Evolutionary conservation across 2,113 vertebrate genomes (phyloP).

Genomic region (Agelaius tricolor): DNA sequence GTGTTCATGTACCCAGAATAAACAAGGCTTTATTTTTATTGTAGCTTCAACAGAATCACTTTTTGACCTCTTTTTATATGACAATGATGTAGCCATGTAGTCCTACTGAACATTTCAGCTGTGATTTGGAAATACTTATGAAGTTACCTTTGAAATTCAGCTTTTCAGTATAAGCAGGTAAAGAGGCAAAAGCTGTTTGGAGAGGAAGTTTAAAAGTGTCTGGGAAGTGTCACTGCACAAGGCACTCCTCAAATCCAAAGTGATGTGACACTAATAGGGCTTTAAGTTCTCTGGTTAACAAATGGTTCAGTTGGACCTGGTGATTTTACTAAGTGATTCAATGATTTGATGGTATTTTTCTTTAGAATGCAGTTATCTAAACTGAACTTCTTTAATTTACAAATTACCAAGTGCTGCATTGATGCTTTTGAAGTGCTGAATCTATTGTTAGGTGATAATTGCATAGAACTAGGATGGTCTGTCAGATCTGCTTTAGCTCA

Average conservation of each 20-base stretch:
- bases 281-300: background rate
- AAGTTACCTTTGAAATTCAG: background rate
- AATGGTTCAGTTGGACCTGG: background rate
- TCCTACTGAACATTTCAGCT: background rate
- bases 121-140: background rate
- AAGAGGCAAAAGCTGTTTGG: background rate
- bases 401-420: background rate
- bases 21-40: background rate
- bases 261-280: background rate
- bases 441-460: slow-evolving; percentile 17
- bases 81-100: background rate
- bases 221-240: background rate
- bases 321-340: background rate
- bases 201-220: background rate
- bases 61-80: background rate
- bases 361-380: slow-evolving; percentile 3
- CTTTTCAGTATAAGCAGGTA: background rate
- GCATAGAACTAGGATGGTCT: background rate
- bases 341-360: background rate
- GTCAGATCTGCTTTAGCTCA: background rate
- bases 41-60: background rate
- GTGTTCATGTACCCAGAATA: background rate
- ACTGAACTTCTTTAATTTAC: background rate
- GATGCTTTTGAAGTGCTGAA: background rate
- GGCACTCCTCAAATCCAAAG: background rate